phyloP scores from a whole-genome alignment of 2,113 vertebrate genomes.

The Corythornis madagascariensis region DNA sequence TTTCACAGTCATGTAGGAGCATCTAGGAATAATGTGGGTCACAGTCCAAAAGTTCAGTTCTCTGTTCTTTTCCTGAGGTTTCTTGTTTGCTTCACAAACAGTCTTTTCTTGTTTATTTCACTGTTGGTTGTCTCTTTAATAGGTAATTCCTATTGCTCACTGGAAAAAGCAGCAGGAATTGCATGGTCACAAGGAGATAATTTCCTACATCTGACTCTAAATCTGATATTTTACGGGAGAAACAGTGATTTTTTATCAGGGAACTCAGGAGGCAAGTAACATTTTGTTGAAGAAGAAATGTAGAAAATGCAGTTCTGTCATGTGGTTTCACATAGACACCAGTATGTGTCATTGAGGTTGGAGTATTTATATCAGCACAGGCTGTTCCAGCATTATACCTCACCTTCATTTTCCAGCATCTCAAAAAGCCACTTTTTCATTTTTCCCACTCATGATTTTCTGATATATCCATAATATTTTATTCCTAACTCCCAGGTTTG shows the following conservation, averaged over 20 bases:
- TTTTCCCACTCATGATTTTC: neutral
- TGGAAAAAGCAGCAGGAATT: neutral
- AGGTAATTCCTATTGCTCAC: neutral
- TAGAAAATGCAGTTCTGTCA: neutral
- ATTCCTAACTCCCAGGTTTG: neutral
- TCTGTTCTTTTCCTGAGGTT: neutral
- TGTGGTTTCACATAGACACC: neutral
- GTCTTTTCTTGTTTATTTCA: neutral
- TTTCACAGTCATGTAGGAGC: neutral
- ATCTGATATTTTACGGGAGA: neutral
- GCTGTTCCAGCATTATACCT: neutral
- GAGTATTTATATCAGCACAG: neutral
- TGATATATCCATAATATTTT: neutral
- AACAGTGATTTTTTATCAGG: neutral
- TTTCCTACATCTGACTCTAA: neutral
- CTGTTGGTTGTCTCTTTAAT: neutral
- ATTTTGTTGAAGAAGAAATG: neutral
- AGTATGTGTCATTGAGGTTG: neutral
- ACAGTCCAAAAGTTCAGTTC: neutral
- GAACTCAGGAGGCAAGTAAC: neutral
- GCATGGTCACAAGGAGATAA: rapidly evolving
- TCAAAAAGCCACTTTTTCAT: neutral
- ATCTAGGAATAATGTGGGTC: neutral
- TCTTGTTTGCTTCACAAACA: neutral
- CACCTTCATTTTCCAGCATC: neutral